Base-by-base conservation (phyloP, 2,797 vertebrate genomes). In the Aplochiton taeniatus region DNA sequence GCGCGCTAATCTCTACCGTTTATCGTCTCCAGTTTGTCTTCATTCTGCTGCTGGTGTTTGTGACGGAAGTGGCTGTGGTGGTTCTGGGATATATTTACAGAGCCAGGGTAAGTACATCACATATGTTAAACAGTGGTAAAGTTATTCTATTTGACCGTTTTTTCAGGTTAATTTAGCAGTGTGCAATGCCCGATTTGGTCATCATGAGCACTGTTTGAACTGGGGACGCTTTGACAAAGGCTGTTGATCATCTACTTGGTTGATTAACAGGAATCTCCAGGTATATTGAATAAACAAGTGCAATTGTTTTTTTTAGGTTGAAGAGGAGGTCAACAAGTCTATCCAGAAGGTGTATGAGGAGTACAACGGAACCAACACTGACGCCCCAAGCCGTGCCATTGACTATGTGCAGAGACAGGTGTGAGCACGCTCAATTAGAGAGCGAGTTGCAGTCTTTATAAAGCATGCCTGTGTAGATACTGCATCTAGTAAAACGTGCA, bases 321-420 rank as follows among this genome's bases (percentile, higher is more conserved):
- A 95, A 82, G 89, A 91, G 68, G 93, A 94, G 76, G 94, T 95
- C 62, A 84, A 95, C 81, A 90, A 83, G 77, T 94, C 93, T 66
- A 95, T 95, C 78, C 87, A 51, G 70, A 94, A 93, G 72, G 93
- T 95, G 0, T 95, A 95, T 65, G 89, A 93, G 50, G 88, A 92
- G 43, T 95, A 95, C 85, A 95, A 94, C 9, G 93, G 93, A 18
- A 93, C 92, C 45, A 92, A 91, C 64, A 89, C 92, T 0, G 94
- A 95, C 47, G 94, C 94, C 16, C 92, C 94, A 16, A 95, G 94
- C 68, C 92, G 94, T 45, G 94, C 94, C 43, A 95, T 95, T 73
- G 94, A 95, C 83, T 95, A 95, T 31, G 93, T 95, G 72, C 94
- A 95, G 81, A 93, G 93, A 73, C 94, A 95, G 92, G 94, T 95